Conservation (phyloP, 2,113 vertebrate species). For the Zosterops borbonicus region DNA sequence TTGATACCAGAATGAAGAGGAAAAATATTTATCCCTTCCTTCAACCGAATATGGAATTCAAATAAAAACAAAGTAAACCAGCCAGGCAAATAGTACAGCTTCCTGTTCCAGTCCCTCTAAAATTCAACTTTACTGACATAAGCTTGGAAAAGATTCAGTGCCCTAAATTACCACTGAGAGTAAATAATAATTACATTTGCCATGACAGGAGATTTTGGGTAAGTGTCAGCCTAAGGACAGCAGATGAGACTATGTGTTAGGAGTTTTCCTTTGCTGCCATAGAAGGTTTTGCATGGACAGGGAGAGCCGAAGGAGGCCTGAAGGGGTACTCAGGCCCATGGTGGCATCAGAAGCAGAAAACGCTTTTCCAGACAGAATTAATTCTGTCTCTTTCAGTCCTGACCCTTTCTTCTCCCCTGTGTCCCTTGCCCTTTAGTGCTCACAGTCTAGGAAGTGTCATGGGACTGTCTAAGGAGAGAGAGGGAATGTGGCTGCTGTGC, state of each 20-base stretch:
- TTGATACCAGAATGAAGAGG: not conserved
- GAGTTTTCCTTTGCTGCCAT: not conserved
- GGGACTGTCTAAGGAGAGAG: not conserved
- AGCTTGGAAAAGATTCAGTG: slow-evolving; percentile 32
- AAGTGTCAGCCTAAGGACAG: slow-evolving; percentile 50
- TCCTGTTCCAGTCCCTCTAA: not conserved
- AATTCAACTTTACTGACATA: slow-evolving; percentile 25
- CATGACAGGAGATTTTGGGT: slow-evolving; percentile 3
- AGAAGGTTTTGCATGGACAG: not conserved
- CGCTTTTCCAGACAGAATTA: not conserved
- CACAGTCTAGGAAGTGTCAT: not conserved
- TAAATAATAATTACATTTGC: slow-evolving; percentile 51
- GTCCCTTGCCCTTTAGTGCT: not conserved
- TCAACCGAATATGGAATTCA: slow-evolving; percentile 24
- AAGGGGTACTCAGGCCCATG: not conserved
- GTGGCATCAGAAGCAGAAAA: not conserved
- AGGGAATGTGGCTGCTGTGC: not conserved
- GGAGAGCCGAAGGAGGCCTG: not conserved
- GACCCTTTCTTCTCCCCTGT: not conserved
- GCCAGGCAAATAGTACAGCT: slow-evolving; percentile 40
- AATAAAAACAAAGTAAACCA: slow-evolving; percentile 30
- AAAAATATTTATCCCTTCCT: slow-evolving; percentile 22
- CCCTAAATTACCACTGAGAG: slow-evolving; percentile 30
- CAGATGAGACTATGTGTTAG: not conserved
- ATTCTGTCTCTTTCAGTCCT: not conserved